Percentiles rank a stretch among this genome's conserved stretches.
These are phyloP conservation scores for Coleophora deauratella DNA, from an alignment of 2,888 invertebrate species.

Conservation along the genomic window DNA sequence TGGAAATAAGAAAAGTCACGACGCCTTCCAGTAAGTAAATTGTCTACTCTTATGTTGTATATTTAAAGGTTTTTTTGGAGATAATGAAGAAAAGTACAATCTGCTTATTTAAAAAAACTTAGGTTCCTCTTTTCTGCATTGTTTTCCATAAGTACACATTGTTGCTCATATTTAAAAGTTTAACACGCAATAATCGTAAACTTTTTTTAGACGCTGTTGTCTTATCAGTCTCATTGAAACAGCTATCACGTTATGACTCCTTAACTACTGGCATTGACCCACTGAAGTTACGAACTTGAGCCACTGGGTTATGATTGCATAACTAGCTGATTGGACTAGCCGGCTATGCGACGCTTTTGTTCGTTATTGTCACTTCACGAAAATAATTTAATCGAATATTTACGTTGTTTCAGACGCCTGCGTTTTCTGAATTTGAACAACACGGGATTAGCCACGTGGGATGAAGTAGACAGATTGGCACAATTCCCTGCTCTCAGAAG, in stretches of 20 bases:
- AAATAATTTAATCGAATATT: too few species aligned
- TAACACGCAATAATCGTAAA: too few species aligned
- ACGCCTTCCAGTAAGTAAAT: conserved; percentile 72
- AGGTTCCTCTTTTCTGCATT: too few species aligned
- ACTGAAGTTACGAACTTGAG: conserved; percentile 39
- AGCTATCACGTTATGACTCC: conserved; percentile 23
- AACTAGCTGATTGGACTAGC: not conserved
- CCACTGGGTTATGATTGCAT: conserved; percentile 20
- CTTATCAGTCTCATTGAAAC: conserved; percentile 5
- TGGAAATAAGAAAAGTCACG: conserved; percentile 73
- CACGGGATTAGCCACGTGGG: conserved; percentile 88
- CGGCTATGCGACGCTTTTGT: too few species aligned
- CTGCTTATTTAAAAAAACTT: too few species aligned
- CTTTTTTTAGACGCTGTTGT: not conserved
- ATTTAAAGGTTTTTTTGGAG: too few species aligned
- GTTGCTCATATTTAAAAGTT: too few species aligned
- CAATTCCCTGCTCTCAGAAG: conserved; percentile 88
- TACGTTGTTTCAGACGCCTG: conserved; percentile 72
- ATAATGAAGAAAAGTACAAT: too few species aligned
- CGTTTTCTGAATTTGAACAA: conserved; percentile 89
- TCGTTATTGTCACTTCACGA: too few species aligned
- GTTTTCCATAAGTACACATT: too few species aligned
- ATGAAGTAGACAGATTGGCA: conserved; percentile 89
- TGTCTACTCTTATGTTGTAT: too few species aligned
- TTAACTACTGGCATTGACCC: conserved; percentile 46